These are phyloP conservation scores for Pterophyllum scalare DNA, from an alignment of 2,113 vertebrate genomes.

Conservation along the genomic window DNA sequence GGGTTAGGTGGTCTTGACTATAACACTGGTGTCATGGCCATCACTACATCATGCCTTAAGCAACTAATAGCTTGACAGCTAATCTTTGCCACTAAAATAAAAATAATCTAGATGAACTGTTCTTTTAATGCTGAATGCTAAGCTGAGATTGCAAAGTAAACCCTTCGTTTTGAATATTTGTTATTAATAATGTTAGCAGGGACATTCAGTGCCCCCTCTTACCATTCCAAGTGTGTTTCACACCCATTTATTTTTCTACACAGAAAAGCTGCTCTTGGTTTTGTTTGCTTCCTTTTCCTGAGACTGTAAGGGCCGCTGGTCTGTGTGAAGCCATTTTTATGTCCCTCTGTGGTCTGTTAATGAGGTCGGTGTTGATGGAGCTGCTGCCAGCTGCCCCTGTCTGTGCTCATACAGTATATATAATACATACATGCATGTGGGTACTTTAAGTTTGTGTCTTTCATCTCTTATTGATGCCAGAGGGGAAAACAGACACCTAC, in stretches of 20 bases:
- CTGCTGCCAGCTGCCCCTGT: neutral
- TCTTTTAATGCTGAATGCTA: neutral
- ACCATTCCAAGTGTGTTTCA: neutral
- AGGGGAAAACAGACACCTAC: neutral
- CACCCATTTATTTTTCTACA: neutral
- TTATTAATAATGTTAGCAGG: neutral
- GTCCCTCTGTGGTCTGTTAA: conserved; percentile 29
- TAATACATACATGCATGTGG: neutral
- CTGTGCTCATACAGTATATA: neutral
- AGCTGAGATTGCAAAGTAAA: neutral
- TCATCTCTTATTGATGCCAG: conserved; percentile 10
- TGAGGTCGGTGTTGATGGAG: conserved; percentile 22
- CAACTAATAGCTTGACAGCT: too few species aligned
- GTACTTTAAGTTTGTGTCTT: neutral
- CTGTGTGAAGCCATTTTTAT: conserved; percentile 18
- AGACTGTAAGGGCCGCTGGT: neutral
- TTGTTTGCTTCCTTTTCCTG: conserved; percentile 54
- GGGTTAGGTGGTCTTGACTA: too few species aligned
- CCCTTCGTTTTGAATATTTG: neutral
- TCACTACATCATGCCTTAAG: neutral
- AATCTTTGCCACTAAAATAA: too few species aligned
- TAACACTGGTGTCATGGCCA: too few species aligned
- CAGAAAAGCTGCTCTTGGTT: neutral
- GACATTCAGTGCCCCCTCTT: too few species aligned
- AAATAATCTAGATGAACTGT: too few species aligned